A percentile compares a stretch with the other conserved stretches of the same genome.
These are phyloP conservation scores for Oasisia sp. DNA, from an alignment of 2,888 invertebrate species.

Conservation along the genomic window DNA sequence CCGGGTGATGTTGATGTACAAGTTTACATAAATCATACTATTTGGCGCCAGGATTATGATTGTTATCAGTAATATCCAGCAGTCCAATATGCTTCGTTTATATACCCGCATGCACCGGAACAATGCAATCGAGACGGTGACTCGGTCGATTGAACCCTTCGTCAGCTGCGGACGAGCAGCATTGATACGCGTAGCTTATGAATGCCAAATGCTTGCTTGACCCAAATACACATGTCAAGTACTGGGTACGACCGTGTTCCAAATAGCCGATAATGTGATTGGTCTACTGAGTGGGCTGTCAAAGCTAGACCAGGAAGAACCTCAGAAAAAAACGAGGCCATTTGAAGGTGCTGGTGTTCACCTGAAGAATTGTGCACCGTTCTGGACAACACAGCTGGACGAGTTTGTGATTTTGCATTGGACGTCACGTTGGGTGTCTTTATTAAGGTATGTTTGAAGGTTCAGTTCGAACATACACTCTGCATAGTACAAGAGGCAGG, in stretches of 20 bases:
- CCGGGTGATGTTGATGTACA: too few species aligned
- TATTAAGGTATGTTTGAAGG: not conserved
- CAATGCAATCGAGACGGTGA: not conserved
- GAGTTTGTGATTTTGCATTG: not conserved
- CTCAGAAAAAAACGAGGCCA: not conserved
- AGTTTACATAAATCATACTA: too few species aligned
- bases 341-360: too few species aligned
- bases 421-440: not conserved
- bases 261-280: not conserved
- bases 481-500: too few species aligned
- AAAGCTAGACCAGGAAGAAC: not conserved
- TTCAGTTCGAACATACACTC: too few species aligned
- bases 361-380: not conserved
- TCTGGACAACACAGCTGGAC: not conserved
- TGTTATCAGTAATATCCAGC: too few species aligned
- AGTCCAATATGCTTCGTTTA: too few species aligned
- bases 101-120: too few species aligned
- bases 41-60: too few species aligned
- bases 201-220: not conserved
- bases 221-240: not conserved
- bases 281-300: not conserved
- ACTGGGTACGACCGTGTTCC: not conserved
- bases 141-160: not conserved
- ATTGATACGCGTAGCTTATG: not conserved
- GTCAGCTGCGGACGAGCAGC: not conserved